phyloP scores from a whole-genome alignment of 2,888 invertebrate genomes.

The Calliphora vomitoria region DNA sequence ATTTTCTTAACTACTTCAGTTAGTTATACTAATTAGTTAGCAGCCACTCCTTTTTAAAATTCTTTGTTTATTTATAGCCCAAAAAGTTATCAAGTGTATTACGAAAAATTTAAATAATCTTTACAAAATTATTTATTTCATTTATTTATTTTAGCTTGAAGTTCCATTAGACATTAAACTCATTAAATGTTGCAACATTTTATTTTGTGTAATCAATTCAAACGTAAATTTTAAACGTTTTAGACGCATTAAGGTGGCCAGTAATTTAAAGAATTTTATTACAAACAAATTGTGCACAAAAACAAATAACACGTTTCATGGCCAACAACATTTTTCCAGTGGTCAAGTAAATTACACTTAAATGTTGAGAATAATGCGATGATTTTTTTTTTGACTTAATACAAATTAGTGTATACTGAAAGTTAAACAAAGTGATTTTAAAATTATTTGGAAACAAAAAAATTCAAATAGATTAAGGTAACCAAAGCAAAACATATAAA shows the following conservation, averaged over 20 bases:
- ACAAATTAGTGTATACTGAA: background rate
- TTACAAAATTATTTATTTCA: slow-evolving; percentile 27
- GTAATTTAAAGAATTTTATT: slow-evolving; percentile 48
- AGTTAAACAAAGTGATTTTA: too few species aligned
- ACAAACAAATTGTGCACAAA: background rate
- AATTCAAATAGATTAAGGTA: too few species aligned
- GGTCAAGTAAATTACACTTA: slow-evolving; percentile 21
- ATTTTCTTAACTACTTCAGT: too few species aligned
- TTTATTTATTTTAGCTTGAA: slow-evolving; percentile 53
- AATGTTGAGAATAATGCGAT: background rate
- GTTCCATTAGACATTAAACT: slow-evolving; percentile 33
- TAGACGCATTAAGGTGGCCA: slow-evolving; percentile 55
- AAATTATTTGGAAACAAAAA: too few species aligned
- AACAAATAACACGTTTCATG: slow-evolving; percentile 23
- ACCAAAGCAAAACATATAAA: too few species aligned
- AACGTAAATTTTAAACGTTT: slow-evolving; percentile 49
- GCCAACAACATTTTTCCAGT: slow-evolving; percentile 30
- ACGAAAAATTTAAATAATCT: slow-evolving; percentile 34
- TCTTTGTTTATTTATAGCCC: background rate
- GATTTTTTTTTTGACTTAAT: slow-evolving; percentile 7
- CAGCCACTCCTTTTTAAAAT: slow-evolving; percentile 1
- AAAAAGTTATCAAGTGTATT: slow-evolving; percentile 24
- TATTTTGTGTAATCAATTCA: slow-evolving; percentile 33
- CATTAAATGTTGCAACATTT: slow-evolving; percentile 58
- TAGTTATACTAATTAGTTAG: too few species aligned